phyloP scores from a whole-genome alignment of 37 sponge, comb jelly and placozoan genomes.

The Ephydatia muelleri region DNA sequence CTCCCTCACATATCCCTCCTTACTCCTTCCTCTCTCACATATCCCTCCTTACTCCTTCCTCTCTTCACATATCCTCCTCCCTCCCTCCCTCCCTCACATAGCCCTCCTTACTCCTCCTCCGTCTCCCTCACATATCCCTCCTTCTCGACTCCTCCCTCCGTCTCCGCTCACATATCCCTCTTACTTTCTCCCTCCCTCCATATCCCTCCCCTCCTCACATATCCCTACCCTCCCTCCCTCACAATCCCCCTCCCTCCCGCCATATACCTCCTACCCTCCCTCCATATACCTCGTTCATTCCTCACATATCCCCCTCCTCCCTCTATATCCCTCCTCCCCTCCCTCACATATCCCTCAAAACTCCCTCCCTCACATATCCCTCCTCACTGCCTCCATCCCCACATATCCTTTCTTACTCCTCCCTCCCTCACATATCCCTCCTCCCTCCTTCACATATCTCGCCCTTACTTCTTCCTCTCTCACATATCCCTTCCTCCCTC shows the following conservation, averaged over 20 bases:
- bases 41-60: background rate
- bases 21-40: background rate
- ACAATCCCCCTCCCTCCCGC: background rate
- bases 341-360: too few relatives aligned
- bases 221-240: background rate
- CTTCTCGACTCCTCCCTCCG: background rate
- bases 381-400: background rate
- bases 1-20: too few relatives aligned
- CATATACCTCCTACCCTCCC: background rate
- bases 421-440: background rate
- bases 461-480: background rate
- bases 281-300: background rate
- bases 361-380: background rate
- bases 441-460: background rate
- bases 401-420: background rate
- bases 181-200: too few relatives aligned
- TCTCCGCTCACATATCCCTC: too few relatives aligned
- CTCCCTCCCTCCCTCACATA: background rate
- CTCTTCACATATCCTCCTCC: too few relatives aligned
- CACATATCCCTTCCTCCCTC: too few relatives aligned
- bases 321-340: background rate
- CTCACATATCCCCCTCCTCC: background rate
- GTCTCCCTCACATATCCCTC: background rate
- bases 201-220: background rate
- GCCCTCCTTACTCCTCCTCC: background rate